phyloP scores from a whole-genome alignment of 2,888 invertebrate genomes.

The Dasypogon diadema region DNA sequence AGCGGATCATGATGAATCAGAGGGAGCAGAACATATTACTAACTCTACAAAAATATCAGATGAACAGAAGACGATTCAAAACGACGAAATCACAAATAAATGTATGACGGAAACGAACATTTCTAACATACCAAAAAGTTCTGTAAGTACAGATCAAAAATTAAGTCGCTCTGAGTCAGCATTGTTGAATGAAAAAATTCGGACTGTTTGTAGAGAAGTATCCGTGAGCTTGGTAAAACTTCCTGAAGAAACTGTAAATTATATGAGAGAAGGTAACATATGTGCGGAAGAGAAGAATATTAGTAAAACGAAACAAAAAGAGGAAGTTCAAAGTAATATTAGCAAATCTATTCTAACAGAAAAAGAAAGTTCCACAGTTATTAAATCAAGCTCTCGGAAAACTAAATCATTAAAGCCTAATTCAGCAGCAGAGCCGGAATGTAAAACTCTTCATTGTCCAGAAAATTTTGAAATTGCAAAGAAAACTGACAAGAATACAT shows the following conservation, averaged over 20 bases:
- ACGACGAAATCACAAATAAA: background rate
- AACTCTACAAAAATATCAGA: too few species aligned
- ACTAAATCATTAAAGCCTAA: background rate
- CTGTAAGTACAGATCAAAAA: background rate
- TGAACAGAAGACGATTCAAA: background rate
- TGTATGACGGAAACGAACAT: background rate
- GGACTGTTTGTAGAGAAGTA: constrained; percentile 4
- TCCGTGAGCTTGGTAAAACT: constrained; percentile 24
- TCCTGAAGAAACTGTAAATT: constrained; percentile 18
- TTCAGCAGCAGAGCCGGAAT: background rate
- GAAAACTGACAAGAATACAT: background rate
- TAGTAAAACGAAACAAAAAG: background rate
- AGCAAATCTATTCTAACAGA: background rate
- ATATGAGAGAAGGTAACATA: background rate
- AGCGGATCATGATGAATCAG: constrained; percentile 36
- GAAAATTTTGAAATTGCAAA: background rate
- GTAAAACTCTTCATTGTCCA: background rate
- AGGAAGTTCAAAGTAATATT: background rate
- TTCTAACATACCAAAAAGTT: background rate
- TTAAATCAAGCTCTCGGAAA: background rate
- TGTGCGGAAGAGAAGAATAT: background rate
- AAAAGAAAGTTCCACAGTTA: background rate
- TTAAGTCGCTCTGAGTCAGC: too few species aligned
- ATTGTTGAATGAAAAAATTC: background rate
- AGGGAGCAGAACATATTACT: background rate